Percentiles rank a stretch among this genome's conserved stretches.
These are phyloP conservation scores for Amphiduros pacificus DNA, from an alignment of 2,888 invertebrate genomes.

Conservation along the genomic window DNA sequence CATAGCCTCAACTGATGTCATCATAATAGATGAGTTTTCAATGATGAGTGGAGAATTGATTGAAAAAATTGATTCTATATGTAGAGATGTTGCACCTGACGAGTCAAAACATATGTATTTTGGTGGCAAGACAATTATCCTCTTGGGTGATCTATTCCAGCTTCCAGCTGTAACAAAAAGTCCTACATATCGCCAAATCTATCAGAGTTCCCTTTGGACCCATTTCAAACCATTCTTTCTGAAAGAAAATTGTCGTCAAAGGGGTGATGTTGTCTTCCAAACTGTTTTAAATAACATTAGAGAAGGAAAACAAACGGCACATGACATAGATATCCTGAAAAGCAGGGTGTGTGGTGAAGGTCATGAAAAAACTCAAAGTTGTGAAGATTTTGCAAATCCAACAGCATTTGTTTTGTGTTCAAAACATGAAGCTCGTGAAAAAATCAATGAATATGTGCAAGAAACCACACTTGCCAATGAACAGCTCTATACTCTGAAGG, in stretches of 20 bases:
- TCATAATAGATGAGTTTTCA: slow-evolving; percentile 1
- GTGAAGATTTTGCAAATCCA: background rate
- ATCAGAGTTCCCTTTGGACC: background rate
- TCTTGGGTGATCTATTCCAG: slow-evolving; percentile 7
- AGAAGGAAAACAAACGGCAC: background rate
- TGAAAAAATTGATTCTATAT: background rate
- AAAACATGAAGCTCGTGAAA: background rate
- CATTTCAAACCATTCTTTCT: slow-evolving; percentile 1
- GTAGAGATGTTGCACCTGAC: slow-evolving; percentile 1
- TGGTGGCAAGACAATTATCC: slow-evolving; percentile 1
- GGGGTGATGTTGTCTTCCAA: background rate
- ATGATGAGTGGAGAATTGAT: slow-evolving; percentile 8
- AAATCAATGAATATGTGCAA: background rate
- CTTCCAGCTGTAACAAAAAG: background rate
- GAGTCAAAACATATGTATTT: background rate
- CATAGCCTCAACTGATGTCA: slow-evolving; percentile 8
- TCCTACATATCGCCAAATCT: background rate
- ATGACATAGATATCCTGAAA: background rate
- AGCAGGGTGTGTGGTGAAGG: slow-evolving; percentile 3
- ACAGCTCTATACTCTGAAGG: background rate
- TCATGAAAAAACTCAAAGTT: background rate
- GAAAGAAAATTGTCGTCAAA: slow-evolving; percentile 3
- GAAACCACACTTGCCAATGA: background rate
- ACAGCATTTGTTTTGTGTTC: background rate
- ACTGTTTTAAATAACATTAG: background rate